These are phyloP conservation scores for Yponomeuta plumbellus DNA, from an alignment of 2,888 invertebrate species.

Conservation along the genomic window DNA sequence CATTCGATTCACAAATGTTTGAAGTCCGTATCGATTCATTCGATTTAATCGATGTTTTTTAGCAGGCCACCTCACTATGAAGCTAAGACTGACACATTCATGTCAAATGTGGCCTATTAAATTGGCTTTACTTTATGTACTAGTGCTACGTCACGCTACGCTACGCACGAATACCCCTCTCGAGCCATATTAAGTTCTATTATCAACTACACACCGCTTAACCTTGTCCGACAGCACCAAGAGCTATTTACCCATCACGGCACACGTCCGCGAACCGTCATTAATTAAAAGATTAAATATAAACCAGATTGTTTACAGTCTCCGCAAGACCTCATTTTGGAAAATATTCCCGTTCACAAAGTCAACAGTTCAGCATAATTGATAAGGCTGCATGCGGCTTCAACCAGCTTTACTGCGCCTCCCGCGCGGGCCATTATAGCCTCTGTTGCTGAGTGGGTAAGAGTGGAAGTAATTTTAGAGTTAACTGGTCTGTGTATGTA, in stretches of 20 bases:
- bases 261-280: slow-evolving; percentile 22
- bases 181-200: background rate
- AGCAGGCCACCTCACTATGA: too few relatives aligned
- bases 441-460: slow-evolving; percentile 1
- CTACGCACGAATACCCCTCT: background rate
- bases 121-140: too few relatives aligned
- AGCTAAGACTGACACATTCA: too few relatives aligned
- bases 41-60: too few relatives aligned
- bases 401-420: background rate
- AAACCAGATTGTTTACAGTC: slow-evolving; percentile 26
- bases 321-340: slow-evolving; percentile 30
- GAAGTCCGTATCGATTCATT: too few relatives aligned
- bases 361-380: slow-evolving; percentile 63
- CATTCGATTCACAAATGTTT: too few relatives aligned
- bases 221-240: background rate
- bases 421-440: background rate
- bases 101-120: too few relatives aligned
- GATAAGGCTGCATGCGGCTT: slow-evolving; percentile 43
- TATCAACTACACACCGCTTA: background rate
- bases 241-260: background rate
- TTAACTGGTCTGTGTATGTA: background rate
- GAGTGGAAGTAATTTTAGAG: background rate
- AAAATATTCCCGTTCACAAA: slow-evolving; percentile 49
- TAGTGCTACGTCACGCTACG: background rate
- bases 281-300: slow-evolving; percentile 45